Percentiles rank a stretch among this genome's conserved stretches.
phyloP scores from a whole-genome alignment of 92 coral and sea anemone genomes.

The Bergia puertoricense region DNA sequence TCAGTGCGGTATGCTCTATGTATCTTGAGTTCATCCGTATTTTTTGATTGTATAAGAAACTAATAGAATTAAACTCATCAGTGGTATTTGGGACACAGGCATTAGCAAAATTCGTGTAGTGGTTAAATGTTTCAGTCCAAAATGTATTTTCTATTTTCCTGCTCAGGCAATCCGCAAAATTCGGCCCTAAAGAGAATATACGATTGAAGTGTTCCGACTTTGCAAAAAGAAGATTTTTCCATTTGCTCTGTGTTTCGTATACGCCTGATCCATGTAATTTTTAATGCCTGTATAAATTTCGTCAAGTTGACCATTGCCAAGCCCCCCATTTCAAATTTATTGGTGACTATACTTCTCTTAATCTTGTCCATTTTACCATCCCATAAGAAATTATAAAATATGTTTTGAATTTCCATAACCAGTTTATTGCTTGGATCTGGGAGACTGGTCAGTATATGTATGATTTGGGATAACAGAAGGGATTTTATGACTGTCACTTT shows the following conservation, averaged over 20 bases:
- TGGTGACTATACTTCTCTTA: not conserved
- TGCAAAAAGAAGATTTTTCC: not conserved
- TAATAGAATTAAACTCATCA: not conserved
- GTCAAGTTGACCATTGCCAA: not conserved
- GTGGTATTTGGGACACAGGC: not conserved
- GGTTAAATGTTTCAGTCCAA: no score
- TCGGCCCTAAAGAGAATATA: not conserved
- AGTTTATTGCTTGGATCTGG: not conserved
- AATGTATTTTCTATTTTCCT: not conserved
- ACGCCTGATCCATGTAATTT: not conserved
- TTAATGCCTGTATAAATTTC: not conserved
- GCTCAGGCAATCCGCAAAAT: not conserved
- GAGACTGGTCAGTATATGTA: not conserved
- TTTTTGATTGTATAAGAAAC: not conserved
- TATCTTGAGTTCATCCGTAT: not conserved
- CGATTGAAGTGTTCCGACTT: not conserved
- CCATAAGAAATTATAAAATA: not conserved
- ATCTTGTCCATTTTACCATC: not conserved
- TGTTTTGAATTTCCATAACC: not conserved
- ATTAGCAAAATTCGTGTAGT: no score
- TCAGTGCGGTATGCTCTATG: not conserved
- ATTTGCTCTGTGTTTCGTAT: not conserved
- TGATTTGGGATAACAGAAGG: not conserved
- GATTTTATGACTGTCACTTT: not conserved
- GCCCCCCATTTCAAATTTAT: not conserved